Base-by-base conservation (phyloP, 2,797 vertebrate genomes). In the Xenopus petersii region DNA sequence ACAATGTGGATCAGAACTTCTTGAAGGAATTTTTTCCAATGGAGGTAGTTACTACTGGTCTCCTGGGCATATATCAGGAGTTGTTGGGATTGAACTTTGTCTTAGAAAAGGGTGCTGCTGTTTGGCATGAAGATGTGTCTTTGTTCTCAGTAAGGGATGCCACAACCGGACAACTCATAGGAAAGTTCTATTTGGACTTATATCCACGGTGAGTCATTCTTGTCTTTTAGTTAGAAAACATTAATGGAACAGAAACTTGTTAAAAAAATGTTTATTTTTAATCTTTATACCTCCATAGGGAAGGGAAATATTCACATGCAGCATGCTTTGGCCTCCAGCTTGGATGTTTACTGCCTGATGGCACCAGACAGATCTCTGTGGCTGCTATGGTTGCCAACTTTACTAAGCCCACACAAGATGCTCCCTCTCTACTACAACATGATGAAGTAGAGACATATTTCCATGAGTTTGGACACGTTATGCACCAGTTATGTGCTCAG, bases 301-400 rank as follows among this genome's bases (percentile, higher is more conserved):
- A 95, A 56, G 97, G 97, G 0, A 98, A 99, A 80, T 98, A 98
- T 0, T 95, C 95, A 0, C 97, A 99, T 0, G 97, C 97, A 0
- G 97, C 97, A 69, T 99, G 97, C 81, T 99, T 99, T 0, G 97
- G 96, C 68, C 88, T 99, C 63, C 97, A 99, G 89, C 97, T 97
- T 0, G 95, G 97, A 79, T 98, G 97, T 80, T 89, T 96, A 33
- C 77, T 95, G 71, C 81, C 90, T 0, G 90, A 96, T 0, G 90
- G 90, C 11, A 86, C 81, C n/a, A 91, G 96, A 0, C 96, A 98
- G 81, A 94, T 96, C 72, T 93, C 96, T 0, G 90, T 98, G 15
- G 97, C 97, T 0, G 97, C 96, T 82, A 98, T 99, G 97, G 97
- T 98, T 81, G 96, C 97, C 81, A 99, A 99, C 81, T 99, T 99